Evolutionary conservation across 1,140 invertebrate genomes (phyloP), one percentile per base, ranked within the genome.

Genomic region (Teleopsis dalmanni): DNA sequence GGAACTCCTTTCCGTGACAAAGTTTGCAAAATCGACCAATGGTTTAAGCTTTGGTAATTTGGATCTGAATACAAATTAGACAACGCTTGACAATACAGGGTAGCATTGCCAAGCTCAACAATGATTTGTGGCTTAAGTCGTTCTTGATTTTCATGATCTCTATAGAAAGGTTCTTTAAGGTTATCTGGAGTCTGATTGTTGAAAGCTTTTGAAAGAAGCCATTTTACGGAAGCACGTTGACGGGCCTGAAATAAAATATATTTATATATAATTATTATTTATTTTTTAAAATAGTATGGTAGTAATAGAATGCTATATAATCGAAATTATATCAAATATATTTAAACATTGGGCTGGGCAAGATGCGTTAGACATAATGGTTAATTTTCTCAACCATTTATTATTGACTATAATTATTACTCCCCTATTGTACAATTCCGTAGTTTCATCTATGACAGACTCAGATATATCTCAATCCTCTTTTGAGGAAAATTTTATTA

Each of bases 31-130:
- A 95, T 90, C 60, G 90, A 89, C 80, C 86, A 89, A 74, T 97
- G 92, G 76, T 92, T 94, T 51, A 95, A 81, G 75, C 89, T 91
- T 75, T 93, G 85, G 73, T 92, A 93, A 73, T 94, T 92, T 47
- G 91, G 91, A 77, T 98, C 94, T 41, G 89, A 90, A 73, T 98
- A 98, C 72, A 98, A 93, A 75, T 94, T 95, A 55, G 88, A 86
- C 70, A 97, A 77, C 37, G 93, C 93, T 71, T 92, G 78, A 73
- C 93, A 95, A 76, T 98, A 99, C 16, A 98, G 77, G 72, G 97
- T 94, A 52, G 93, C 94, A 76, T 89, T 96, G 52, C 91, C 90
- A 57, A 99, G 75, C 22, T 84, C 81, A 59, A 94, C 88, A 33
- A 92, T 84, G 56, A 98, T 88, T 50, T 91, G 84, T 35, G 94